Conservation (phyloP, 2,797 vertebrate species). For the Rallus crepitans region DNA sequence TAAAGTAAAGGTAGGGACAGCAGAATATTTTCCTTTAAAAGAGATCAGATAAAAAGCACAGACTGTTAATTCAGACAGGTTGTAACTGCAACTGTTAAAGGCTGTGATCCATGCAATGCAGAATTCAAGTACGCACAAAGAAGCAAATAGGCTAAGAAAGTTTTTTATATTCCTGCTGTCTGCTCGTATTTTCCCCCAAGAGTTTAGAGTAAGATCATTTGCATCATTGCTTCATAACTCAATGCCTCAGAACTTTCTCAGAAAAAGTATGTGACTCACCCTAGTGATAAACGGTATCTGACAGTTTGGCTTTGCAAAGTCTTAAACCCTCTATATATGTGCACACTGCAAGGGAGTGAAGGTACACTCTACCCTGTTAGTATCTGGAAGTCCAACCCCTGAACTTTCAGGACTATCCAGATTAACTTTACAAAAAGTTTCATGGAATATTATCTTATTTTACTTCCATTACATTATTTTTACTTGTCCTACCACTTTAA, state of each 20-base stretch:
- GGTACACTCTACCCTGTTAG: neutral
- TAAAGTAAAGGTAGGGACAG: neutral
- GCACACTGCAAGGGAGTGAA: neutral
- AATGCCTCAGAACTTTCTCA: neutral
- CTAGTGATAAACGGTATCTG: neutral
- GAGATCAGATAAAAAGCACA: neutral
- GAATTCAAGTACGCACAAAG: neutral
- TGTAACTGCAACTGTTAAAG: neutral
- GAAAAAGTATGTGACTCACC: neutral
- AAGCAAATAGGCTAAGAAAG: neutral
- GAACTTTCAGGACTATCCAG: neutral
- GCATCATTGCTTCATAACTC: neutral
- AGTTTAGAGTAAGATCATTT: neutral
- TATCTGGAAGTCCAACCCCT: neutral
- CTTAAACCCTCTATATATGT: neutral
- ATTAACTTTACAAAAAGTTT: neutral
- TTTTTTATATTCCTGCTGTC: neutral
- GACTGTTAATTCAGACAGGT: neutral
- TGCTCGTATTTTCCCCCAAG: neutral
- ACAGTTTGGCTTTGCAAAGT: neutral
- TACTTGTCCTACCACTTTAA: neutral
- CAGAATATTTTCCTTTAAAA: neutral
- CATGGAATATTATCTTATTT: neutral
- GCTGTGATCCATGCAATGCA: neutral
- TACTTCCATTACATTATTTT: neutral